Evolutionary conservation across 2,888 invertebrate species (phyloP).

Genomic region (Sphaeridia pumilis): DNA sequence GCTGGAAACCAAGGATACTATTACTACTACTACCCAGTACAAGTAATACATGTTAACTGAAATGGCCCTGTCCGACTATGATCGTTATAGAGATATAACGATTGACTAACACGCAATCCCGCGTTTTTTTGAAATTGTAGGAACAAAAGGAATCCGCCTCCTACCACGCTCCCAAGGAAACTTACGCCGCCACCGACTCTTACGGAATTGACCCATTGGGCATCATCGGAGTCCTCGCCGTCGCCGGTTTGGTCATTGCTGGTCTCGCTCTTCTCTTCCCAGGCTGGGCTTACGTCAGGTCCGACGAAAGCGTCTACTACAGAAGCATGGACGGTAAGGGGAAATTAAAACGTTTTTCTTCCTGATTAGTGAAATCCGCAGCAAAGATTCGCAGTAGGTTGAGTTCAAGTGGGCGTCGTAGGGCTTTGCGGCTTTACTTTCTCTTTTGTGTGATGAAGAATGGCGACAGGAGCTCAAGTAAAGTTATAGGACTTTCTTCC

Average conservation of each 20-base stretch:
- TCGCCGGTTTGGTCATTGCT: slow-evolving; percentile 36
- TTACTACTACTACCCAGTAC: slow-evolving; percentile 36
- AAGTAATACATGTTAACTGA: slow-evolving; percentile 24
- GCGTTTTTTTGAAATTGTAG: slow-evolving; percentile 17
- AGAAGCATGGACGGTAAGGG: slow-evolving; percentile 34
- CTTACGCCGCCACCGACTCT: slow-evolving; percentile 35
- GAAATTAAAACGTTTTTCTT: background rate
- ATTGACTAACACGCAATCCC: too few species aligned
- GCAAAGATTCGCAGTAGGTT: too few species aligned
- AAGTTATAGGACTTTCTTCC: too few species aligned
- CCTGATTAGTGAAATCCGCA: too few species aligned
- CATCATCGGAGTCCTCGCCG: slow-evolving; percentile 35
- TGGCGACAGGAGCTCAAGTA: too few species aligned
- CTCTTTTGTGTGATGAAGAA: too few species aligned
- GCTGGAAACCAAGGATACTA: slow-evolving; percentile 34
- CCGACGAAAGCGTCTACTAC: slow-evolving; percentile 36
- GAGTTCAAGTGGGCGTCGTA: too few species aligned
- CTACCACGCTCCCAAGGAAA: slow-evolving; percentile 32
- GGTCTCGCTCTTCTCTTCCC: slow-evolving; percentile 36
- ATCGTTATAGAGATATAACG: too few species aligned
- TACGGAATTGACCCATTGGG: slow-evolving; percentile 36
- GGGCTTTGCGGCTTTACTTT: too few species aligned
- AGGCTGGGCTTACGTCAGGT: slow-evolving; percentile 36
- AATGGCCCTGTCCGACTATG: background rate
- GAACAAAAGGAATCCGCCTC: slow-evolving; percentile 32